A percentile compares a stretch with the other conserved stretches of the same genome.
These are phyloP conservation scores for Gephyroberyx darwinii DNA, from an alignment of 2,797 vertebrate species.

Conservation along the genomic window DNA sequence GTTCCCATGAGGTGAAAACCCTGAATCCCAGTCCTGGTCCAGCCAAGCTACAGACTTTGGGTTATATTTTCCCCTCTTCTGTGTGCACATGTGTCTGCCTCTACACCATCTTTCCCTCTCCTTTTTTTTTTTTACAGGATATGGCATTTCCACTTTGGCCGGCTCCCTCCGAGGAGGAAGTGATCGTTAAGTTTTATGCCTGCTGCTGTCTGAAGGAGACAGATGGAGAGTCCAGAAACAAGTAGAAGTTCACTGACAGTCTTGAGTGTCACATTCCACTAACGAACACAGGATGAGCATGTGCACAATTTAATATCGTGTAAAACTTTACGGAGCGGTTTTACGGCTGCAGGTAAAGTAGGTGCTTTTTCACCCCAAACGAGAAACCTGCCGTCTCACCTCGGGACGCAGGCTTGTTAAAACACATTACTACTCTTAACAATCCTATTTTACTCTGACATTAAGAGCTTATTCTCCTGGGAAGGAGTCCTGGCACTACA, in stretches of 20 bases:
- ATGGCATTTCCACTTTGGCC: constrained; percentile 56
- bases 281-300: constrained; percentile 30
- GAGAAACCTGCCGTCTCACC: not conserved
- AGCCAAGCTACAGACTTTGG: constrained; percentile 6
- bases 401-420: not conserved
- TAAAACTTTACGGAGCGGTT: constrained; percentile 14
- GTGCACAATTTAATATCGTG: constrained; percentile 14
- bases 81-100: constrained; percentile 6
- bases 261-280: constrained; percentile 8
- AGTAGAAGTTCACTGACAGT: constrained; percentile 17
- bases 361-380: constrained; percentile 13
- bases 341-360: constrained; percentile 19
- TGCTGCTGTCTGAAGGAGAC: constrained; percentile 43
- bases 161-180: constrained; percentile 42
- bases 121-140: constrained; percentile 21
- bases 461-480: constrained; percentile 1
- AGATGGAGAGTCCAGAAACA: constrained; percentile 40
- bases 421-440: constrained; percentile 10
- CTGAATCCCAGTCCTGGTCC: constrained; percentile 26
- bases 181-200: constrained; percentile 58
- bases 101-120: not conserved
- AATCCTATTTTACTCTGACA: not conserved
- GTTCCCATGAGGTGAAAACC: constrained; percentile 45
- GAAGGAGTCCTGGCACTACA: constrained; percentile 8
- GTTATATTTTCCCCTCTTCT: constrained; percentile 10